Evolutionary conservation across 2,797 vertebrate genomes (phyloP).

Genomic region (Furcifer pardalis): DNA sequence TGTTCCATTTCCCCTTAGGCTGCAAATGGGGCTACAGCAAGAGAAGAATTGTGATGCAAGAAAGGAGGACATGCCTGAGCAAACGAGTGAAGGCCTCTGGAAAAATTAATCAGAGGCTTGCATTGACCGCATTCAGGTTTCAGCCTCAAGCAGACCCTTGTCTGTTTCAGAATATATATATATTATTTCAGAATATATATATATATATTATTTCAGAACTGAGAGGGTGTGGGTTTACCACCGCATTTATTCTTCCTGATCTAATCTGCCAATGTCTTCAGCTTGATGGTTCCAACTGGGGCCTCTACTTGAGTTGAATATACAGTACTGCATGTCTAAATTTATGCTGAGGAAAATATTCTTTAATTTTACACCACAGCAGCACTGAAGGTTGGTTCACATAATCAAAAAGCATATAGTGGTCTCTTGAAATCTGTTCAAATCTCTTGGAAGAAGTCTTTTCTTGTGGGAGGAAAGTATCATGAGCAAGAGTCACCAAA

Average conservation of each 20-base stretch:
- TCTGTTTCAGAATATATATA: conserved; percentile 14
- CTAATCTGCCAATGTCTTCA: background rate
- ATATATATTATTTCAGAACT: no score
- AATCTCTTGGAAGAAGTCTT: background rate
- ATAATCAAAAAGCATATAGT: background rate
- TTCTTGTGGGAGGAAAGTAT: background rate
- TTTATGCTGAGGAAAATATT: background rate
- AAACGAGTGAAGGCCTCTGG: background rate
- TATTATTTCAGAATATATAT: no score
- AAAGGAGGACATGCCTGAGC: background rate
- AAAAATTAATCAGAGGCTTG: background rate
- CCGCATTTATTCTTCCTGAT: background rate
- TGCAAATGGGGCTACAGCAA: no score
- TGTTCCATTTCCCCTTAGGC: background rate
- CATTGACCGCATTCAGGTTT: background rate
- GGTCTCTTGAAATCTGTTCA: background rate
- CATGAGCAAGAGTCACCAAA: background rate
- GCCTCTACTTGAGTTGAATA: background rate
- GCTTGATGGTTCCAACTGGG: background rate
- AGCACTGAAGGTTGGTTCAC: background rate
- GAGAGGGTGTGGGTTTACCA: no score
- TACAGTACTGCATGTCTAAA: no score
- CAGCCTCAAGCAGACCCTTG: background rate
- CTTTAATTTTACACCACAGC: background rate
- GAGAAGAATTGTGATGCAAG: background rate